phyloP scores from a whole-genome alignment of 2,113 vertebrate genomes.

The Nipponia nippon region DNA sequence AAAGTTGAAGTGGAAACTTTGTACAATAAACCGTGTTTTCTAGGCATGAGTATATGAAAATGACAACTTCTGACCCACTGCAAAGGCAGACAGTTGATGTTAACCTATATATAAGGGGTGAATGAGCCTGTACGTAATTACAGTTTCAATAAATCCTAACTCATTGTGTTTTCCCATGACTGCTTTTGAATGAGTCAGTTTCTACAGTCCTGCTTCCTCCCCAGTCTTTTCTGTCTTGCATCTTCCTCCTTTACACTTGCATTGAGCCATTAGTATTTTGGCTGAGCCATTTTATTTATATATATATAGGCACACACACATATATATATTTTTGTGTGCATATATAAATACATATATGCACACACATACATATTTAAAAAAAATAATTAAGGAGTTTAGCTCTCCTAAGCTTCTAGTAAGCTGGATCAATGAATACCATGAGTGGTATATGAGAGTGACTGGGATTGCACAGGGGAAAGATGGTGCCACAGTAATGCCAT shows the following conservation, averaged over 20 bases:
- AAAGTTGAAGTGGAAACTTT: background rate
- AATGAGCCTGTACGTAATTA: background rate
- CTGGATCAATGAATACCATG: background rate
- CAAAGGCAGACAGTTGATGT: background rate
- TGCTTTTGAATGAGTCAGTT: background rate
- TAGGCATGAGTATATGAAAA: background rate
- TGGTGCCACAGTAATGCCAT: background rate
- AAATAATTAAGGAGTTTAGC: background rate
- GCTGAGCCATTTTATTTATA: background rate
- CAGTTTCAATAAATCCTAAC: background rate
- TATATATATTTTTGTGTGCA: background rate
- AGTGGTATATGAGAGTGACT: background rate
- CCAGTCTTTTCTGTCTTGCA: background rate
- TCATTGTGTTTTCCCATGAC: background rate
- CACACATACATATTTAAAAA: background rate
- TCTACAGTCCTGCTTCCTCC: background rate
- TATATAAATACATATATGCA: background rate
- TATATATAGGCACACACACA: accelerated
- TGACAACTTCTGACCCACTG: background rate
- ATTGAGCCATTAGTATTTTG: background rate
- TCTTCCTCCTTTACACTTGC: background rate
- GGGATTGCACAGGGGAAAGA: background rate
- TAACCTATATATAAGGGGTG: background rate
- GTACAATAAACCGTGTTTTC: background rate
- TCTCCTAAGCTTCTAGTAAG: background rate